Conservation (phyloP, 2,888 invertebrate species). For the Pteria penguin region DNA sequence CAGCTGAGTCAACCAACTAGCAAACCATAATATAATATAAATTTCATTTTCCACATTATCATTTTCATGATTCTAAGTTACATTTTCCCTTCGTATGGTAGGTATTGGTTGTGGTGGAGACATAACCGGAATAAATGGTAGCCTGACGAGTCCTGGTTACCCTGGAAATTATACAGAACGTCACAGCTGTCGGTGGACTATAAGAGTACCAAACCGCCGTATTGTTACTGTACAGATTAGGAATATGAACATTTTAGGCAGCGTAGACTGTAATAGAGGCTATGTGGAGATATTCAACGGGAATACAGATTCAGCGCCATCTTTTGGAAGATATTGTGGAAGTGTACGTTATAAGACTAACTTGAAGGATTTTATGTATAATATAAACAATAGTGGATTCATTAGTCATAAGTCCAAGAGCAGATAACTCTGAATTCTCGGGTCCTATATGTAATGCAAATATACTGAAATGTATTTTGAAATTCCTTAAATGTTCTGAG, state of each 20-base stretch:
- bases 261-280: constrained; percentile 59
- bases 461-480: no score
- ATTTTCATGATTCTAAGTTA: no score
- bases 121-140: constrained; percentile 85
- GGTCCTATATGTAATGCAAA: neutral
- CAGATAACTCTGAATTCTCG: neutral
- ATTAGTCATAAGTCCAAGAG: neutral
- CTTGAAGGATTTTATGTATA: neutral
- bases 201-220: constrained; percentile 85
- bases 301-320: constrained; percentile 34
- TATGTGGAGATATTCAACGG: constrained; percentile 65
- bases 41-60: no score
- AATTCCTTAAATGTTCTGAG: no score
- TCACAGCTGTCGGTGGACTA: constrained; percentile 89
- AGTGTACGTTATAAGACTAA: constrained; percentile 54
- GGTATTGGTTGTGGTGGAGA: constrained; percentile 84
- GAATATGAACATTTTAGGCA: constrained; percentile 52
- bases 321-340: constrained; percentile 62
- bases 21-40: no score
- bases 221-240: constrained; percentile 88
- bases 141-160: constrained; percentile 90
- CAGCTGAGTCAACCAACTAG: no score
- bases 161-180: constrained; percentile 91
- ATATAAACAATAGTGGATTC: neutral
- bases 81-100: no score